Percentiles rank a stretch among this genome's conserved stretches.
These are phyloP conservation scores for Gibbula magus DNA, from an alignment of 2,888 invertebrate species.

Conservation along the genomic window DNA sequence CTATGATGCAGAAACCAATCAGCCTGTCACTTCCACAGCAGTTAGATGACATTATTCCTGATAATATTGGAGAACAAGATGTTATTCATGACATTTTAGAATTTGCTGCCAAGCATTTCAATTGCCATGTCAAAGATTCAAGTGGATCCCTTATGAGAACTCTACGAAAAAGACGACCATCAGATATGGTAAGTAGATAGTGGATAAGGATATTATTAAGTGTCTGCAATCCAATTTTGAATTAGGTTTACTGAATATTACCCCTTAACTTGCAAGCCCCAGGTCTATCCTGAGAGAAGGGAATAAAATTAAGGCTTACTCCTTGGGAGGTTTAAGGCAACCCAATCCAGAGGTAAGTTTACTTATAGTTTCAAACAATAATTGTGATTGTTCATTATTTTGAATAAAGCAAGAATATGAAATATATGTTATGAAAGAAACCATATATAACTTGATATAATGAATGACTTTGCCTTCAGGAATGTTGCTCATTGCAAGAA, in stretches of 20 bases:
- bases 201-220: no score
- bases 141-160: conserved; percentile 70
- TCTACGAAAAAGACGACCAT: conserved; percentile 64
- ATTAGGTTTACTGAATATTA: no score
- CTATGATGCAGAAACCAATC: conserved; percentile 41
- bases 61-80: conserved; percentile 30
- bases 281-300: no score
- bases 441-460: neutral
- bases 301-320: no score
- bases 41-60: neutral
- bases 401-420: no score
- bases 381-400: no score
- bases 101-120: conserved; percentile 95
- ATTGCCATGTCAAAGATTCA: conserved; percentile 81
- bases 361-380: no score
- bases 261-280: no score
- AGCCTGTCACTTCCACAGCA: conserved; percentile 32
- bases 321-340: no score
- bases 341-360: no score
- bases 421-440: no score
- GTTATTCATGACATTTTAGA: conserved; percentile 87
- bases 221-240: no score
- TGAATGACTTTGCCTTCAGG: conserved; percentile 49
- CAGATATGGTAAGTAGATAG: conserved; percentile 52
- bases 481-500: conserved; percentile 90